A percentile compares a stretch with the other conserved stretches of the same genome.
These are phyloP conservation scores for Maconellicoccus hirsutus DNA, from an alignment of 1,140 invertebrate genomes.

Conservation along the genomic window DNA sequence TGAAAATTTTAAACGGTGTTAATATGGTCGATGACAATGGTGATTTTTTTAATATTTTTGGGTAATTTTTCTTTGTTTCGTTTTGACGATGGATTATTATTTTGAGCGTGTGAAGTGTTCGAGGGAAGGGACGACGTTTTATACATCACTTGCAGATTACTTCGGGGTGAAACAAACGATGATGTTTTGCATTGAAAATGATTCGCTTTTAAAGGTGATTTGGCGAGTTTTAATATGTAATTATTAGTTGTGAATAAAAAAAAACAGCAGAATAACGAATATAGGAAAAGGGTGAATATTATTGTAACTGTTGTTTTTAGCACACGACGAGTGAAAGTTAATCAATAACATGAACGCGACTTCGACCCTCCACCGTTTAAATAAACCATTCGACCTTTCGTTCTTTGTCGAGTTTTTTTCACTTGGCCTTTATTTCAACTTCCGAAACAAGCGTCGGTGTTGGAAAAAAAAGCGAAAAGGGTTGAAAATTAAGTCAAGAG, in stretches of 20 bases:
- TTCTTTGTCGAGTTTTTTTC: constrained; percentile 13
- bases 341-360: constrained; percentile 12
- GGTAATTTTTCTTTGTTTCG: no score
- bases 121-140: no score
- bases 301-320: constrained; percentile 15
- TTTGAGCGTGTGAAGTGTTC: no score
- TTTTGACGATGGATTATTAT: no score
- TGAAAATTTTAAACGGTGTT: background rate
- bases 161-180: no score
- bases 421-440: constrained; percentile 20
- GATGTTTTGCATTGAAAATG: no score
- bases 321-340: constrained; percentile 17
- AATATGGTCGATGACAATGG: background rate
- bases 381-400: constrained; percentile 15
- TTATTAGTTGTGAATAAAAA: no score
- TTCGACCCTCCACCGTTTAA: constrained; percentile 19
- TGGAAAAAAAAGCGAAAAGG: constrained; percentile 3
- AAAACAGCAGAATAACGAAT: no score
- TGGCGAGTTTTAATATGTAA: no score
- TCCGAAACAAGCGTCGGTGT: background rate
- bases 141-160: no score
- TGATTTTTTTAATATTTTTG: background rate
- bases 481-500: constrained; percentile 26
- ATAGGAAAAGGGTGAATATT: background rate
- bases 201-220: no score